A percentile compares a stretch with the other conserved stretches of the same genome.
Evolutionary conservation across 2,797 vertebrate genomes (phyloP).

Genomic region (Pseudopleuronectes americanus): DNA sequence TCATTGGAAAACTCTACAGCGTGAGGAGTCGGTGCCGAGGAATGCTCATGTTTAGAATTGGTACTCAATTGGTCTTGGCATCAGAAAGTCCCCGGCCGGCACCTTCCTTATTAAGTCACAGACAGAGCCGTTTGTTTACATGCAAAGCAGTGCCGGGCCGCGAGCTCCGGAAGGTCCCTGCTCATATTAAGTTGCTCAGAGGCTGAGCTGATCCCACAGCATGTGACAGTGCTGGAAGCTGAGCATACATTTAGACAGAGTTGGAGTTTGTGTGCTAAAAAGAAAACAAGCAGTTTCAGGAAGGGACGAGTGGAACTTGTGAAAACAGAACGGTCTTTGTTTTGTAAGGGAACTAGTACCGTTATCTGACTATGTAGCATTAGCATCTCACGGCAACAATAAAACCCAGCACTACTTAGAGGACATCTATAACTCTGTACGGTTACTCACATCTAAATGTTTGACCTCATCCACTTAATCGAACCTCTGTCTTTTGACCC

Average conservation of each 20-base stretch:
- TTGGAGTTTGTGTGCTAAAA: conserved; percentile 18
- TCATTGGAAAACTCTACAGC: conserved; percentile 32
- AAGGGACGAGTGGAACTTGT: conserved; percentile 19
- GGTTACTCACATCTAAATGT: background rate
- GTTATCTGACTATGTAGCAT: conserved; percentile 7
- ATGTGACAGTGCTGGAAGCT: conserved; percentile 50
- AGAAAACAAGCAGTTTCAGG: conserved; percentile 37
- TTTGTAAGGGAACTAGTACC: conserved; percentile 21
- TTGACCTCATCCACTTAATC: conserved; percentile 4
- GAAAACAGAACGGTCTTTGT: conserved; percentile 30
- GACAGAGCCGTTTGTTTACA: conserved; percentile 60
- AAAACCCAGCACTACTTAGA: background rate
- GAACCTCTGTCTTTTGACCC: background rate
- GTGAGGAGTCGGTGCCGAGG: conserved; percentile 23
- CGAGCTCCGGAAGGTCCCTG: conserved; percentile 32
- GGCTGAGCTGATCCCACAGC: conserved; percentile 46
- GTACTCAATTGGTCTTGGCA: conserved; percentile 38
- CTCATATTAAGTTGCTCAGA: conserved; percentile 34
- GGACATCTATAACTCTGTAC: background rate
- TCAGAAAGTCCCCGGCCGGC: conserved; percentile 38
- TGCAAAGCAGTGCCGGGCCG: conserved; percentile 49
- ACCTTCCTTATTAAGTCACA: conserved; percentile 59
- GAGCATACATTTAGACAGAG: conserved; percentile 32
- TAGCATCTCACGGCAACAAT: conserved; percentile 17
- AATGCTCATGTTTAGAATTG: conserved; percentile 45